Evolutionary conservation across 2,888 invertebrate genomes (phyloP).

Genomic region (Cerastis leucographa): DNA sequence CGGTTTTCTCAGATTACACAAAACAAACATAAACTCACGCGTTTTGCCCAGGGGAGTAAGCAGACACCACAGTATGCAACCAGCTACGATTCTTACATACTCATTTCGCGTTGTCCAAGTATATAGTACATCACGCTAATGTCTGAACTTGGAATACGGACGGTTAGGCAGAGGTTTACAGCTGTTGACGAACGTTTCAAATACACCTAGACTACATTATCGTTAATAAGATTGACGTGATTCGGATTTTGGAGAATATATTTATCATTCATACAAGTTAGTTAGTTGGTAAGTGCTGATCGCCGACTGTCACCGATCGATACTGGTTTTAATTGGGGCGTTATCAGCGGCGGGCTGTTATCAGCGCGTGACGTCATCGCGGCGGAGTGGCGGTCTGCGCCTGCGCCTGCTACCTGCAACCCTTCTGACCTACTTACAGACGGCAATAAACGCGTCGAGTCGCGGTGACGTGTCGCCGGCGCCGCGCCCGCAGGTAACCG

Average conservation of each 20-base stretch:
- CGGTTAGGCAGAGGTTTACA: not conserved
- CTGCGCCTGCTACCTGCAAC: slow-evolving; percentile 61
- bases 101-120: not conserved
- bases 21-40: not conserved
- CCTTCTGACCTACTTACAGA: slow-evolving; percentile 64
- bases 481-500: slow-evolving; percentile 54
- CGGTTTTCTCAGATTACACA: not conserved
- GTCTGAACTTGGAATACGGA: not conserved
- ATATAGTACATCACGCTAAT: not conserved
- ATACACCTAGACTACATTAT: not conserved
- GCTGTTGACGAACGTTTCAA: too few relatives aligned
- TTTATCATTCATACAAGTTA: not conserved
- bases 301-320: not conserved
- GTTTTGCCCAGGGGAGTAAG: not conserved
- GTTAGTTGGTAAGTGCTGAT: not conserved
- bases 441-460: slow-evolving; percentile 48
- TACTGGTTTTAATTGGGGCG: slow-evolving; percentile 20
- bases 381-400: not conserved
- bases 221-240: not conserved
- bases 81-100: not conserved
- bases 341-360: slow-evolving; percentile 14
- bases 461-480: slow-evolving; percentile 58
- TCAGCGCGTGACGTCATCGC: slow-evolving; percentile 35
- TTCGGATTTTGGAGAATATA: not conserved
- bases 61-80: not conserved